Evolutionary conservation across 92 coral and sea anemone species (phyloP), one percentile per base, ranked within the genome.

Genomic region (Zoanthus gigantus): DNA sequence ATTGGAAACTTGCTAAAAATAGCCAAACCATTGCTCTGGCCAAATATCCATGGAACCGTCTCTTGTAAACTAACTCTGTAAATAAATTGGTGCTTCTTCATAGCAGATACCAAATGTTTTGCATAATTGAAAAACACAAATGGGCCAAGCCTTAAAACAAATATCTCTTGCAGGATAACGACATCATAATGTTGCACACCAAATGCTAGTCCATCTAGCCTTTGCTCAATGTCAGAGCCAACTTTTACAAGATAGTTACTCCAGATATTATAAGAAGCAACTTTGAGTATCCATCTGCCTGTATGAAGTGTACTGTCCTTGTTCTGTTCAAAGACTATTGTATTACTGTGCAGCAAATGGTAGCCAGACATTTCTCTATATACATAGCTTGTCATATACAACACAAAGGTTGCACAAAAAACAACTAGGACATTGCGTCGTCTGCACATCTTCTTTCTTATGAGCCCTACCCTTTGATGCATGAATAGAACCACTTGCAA

Each of bases 231-330:
- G 82, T 84, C 87, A 34, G 82, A 45, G 46, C 90, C 65, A 42
- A 58, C 77, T 12, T 74, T 75, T 0, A 66, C 76, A 5, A 88
- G 74, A 66, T 88, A 89, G 32, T 86, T 82, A 71, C 94, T 89
- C 95, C 95, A 93, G 53, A 94, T 69, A 28, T 94, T 94, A 31
- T 94, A 93, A 16, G 93, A 91, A 3, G 93, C 93, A 83, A 94
- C 18, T 72, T 67, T 81, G 76, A 81, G 66, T 66, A 9, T 81
- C 58, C 14, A 57, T 28, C 18, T 50, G 61, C 10, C 58, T 28
- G 85, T 44, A 42, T 13, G 58, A 6, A 14, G 85, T 17, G 1
- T n/a, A 29, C 11, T 28, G 10, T 63, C 37, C 32, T 46, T 34
- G 11, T 23, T 9, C 37, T 61, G 85, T 53, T 66, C 44, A 45